Evolutionary conservation across 1,140 invertebrate species (phyloP).

Genomic region (Macrocentrus cingulum): DNA sequence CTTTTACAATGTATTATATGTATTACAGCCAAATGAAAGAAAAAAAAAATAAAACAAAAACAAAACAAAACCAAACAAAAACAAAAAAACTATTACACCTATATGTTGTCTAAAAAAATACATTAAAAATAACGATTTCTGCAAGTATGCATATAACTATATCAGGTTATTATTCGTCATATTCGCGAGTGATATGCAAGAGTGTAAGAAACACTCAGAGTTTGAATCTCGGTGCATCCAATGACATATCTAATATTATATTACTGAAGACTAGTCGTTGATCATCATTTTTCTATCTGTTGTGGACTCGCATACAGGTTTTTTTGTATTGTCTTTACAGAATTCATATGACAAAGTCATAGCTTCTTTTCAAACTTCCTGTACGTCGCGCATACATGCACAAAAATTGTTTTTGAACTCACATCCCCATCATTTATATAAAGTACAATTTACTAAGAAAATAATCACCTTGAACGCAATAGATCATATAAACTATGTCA

Average conservation of each 20-base stretch:
- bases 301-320: constrained; percentile 31
- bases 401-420: constrained; percentile 17
- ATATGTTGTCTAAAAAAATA: constrained; percentile 23
- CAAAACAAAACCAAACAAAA: no score
- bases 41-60: no score
- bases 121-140: constrained; percentile 27
- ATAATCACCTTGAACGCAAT: constrained; percentile 12
- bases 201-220: constrained; percentile 24
- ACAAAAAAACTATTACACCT: constrained; percentile 14
- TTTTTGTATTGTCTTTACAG: constrained; percentile 38
- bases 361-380: constrained; percentile 16
- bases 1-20: no score
- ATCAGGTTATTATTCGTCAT: constrained; percentile 27
- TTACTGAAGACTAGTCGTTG: constrained; percentile 32
- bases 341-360: constrained; percentile 31
- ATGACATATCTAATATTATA: constrained; percentile 20
- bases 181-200: constrained; percentile 28
- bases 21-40: no score
- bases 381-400: constrained; percentile 20
- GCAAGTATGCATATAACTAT: constrained; percentile 22
- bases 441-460: constrained; percentile 1
- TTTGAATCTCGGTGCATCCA: constrained; percentile 27
- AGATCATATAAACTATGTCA: constrained; percentile 6
- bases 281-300: constrained; percentile 22
- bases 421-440: neutral